Evolutionary conservation across 2,888 invertebrate species (phyloP).

Genomic region (Chrysina gloriosa): DNA sequence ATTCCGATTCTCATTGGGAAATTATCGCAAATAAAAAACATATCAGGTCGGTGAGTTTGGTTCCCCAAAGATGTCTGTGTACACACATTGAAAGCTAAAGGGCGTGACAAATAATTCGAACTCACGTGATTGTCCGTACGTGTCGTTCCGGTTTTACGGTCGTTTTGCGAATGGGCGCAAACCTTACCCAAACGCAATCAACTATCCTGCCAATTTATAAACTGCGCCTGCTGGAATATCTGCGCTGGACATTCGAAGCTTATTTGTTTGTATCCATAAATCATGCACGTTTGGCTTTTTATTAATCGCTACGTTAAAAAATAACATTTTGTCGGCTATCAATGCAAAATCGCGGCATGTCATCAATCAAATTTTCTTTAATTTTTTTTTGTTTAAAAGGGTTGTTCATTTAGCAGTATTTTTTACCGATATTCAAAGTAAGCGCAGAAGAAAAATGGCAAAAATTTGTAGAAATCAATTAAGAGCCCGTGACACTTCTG

Average conservation of each 20-base stretch:
- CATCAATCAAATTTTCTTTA: slow-evolving; percentile 1
- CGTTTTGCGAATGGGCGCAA: slow-evolving; percentile 15
- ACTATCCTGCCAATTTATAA: slow-evolving; percentile 18
- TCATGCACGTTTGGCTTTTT: slow-evolving; percentile 16
- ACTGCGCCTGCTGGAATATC: slow-evolving; percentile 20
- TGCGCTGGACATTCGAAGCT: slow-evolving; percentile 11
- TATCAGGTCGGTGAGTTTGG: not conserved
- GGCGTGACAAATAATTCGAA: slow-evolving; percentile 31
- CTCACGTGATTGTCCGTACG: slow-evolving; percentile 16
- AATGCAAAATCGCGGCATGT: not conserved
- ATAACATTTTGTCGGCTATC: slow-evolving; percentile 8
- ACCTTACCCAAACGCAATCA: slow-evolving; percentile 24
- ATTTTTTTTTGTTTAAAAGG: not conserved
- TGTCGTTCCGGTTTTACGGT: slow-evolving; percentile 25
- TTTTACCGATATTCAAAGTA: too few relatives aligned
- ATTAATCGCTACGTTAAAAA: slow-evolving; percentile 3
- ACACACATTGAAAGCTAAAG: slow-evolving; percentile 16
- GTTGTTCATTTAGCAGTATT: not conserved
- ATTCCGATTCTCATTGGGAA: not conserved
- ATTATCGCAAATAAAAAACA: slow-evolving; percentile 2
- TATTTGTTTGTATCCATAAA: slow-evolving; percentile 29
- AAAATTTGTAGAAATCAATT: too few relatives aligned
- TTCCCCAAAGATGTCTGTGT: slow-evolving; percentile 5
- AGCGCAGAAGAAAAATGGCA: too few relatives aligned
- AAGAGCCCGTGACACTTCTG: too few relatives aligned